Conservation (phyloP, 2,113 vertebrate genomes). For the Cyphomyrus plagiostoma region DNA sequence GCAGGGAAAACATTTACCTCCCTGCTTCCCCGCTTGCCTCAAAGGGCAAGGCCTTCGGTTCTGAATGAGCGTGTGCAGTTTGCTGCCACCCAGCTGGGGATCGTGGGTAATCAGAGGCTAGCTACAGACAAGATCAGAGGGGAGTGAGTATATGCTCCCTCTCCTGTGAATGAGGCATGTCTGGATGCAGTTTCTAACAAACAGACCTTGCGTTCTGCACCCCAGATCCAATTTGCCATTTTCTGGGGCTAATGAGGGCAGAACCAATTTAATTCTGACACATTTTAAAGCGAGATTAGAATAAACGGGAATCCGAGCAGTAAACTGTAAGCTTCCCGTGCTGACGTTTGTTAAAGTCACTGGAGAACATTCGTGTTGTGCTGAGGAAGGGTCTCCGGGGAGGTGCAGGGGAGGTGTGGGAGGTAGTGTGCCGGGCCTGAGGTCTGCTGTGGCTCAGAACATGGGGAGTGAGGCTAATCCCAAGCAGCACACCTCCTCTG, state of each 20-base stretch:
- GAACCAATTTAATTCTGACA: slow-evolving; percentile 16
- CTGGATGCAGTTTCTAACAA: neutral
- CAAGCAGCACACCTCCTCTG: neutral
- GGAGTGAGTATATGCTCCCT: neutral
- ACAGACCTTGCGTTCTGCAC: neutral
- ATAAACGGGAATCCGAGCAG: neutral
- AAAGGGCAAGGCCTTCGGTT: neutral
- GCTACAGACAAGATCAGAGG: neutral
- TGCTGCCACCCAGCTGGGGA: neutral
- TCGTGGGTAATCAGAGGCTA: neutral
- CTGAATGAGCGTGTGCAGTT: neutral
- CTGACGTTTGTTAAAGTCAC: neutral
- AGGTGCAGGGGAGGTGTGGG: slow-evolving; percentile 1
- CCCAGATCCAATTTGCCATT: slow-evolving; percentile 15
- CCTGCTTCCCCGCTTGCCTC: neutral
- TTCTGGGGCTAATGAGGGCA: slow-evolving; percentile 16
- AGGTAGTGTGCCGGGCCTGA: neutral
- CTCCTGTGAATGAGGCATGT: neutral
- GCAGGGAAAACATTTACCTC: neutral
- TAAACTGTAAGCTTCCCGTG: neutral
- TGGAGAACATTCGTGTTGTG: neutral
- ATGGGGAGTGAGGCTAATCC: neutral
- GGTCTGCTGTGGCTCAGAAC: neutral
- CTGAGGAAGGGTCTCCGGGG: neutral
- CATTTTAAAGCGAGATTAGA: slow-evolving; percentile 13